Percentiles rank a stretch among this genome's conserved stretches.
Conservation (phyloP, 2,888 invertebrate species). For the Sphaeridia pumilis region DNA sequence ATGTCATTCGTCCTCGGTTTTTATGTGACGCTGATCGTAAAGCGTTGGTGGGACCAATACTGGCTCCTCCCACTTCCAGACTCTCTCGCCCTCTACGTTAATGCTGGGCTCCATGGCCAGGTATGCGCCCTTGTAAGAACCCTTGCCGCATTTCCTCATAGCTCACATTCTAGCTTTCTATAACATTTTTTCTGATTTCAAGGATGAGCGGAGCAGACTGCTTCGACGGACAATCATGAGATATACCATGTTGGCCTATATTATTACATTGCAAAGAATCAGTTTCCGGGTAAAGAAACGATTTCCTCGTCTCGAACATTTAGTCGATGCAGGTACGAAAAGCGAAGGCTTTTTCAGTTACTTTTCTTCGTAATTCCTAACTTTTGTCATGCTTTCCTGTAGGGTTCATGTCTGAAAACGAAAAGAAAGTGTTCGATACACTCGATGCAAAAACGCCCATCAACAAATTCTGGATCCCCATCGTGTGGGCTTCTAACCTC, state of each 20-base stretch:
- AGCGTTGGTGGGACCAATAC: slow-evolving; percentile 94
- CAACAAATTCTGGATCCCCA: slow-evolving; percentile 86
- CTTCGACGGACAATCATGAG: slow-evolving; percentile 83
- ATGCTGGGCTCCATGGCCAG: slow-evolving; percentile 80
- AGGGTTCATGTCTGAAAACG: slow-evolving; percentile 84
- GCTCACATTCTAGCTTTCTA: too few relatives aligned
- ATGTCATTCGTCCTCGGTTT: slow-evolving; percentile 93
- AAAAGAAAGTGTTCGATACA: slow-evolving; percentile 79
- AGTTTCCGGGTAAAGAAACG: slow-evolving; percentile 75
- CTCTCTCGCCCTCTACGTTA: slow-evolving; percentile 78
- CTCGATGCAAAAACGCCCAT: slow-evolving; percentile 77
- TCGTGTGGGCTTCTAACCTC: slow-evolving; percentile 81
- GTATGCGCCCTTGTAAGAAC: slow-evolving; percentile 53
- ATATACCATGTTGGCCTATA: slow-evolving; percentile 77
- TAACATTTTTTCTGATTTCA: too few relatives aligned
- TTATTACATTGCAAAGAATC: slow-evolving; percentile 75
- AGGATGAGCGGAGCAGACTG: slow-evolving; percentile 78
- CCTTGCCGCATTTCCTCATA: too few relatives aligned
- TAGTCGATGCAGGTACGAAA: slow-evolving; percentile 79
- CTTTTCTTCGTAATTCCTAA: too few relatives aligned
- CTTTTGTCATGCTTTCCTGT: too few relatives aligned
- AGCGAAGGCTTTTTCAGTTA: too few relatives aligned
- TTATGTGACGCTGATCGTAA: slow-evolving; percentile 82
- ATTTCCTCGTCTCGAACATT: slow-evolving; percentile 79
- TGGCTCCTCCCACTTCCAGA: slow-evolving; percentile 87